Percentiles rank a stretch among this genome's conserved stretches.
phyloP scores from a whole-genome alignment of 2,113 vertebrate genomes.

The Mugil cephalus region DNA sequence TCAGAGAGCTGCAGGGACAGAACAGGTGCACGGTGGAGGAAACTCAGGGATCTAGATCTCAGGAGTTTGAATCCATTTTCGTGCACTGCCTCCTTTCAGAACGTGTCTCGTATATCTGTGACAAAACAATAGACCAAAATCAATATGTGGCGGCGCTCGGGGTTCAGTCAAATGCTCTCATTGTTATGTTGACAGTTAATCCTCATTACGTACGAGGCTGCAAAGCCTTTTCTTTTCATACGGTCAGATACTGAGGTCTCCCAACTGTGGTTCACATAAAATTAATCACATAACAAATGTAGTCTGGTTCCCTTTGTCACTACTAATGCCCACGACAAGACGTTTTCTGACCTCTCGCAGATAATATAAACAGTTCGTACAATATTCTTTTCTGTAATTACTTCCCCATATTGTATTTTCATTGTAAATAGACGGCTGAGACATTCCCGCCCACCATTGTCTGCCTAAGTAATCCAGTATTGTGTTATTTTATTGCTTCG shows the following conservation, averaged over 20 bases:
- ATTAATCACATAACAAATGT: constrained; percentile 13
- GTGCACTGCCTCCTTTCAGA: constrained; percentile 21
- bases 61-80: constrained; percentile 29
- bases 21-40: constrained; percentile 45
- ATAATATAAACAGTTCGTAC: neutral
- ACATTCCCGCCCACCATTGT: neutral
- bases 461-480: constrained; percentile 3
- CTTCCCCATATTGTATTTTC: neutral
- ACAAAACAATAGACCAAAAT: constrained; percentile 32
- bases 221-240: neutral
- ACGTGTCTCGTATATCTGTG: constrained; percentile 23
- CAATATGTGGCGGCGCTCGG: neutral
- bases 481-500: constrained; percentile 15
- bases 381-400: neutral
- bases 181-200: constrained; percentile 39
- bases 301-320: neutral
- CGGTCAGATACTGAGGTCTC: constrained; percentile 6
- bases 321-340: neutral
- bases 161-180: constrained; percentile 19
- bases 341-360: neutral
- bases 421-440: neutral
- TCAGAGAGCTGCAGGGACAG: constrained; percentile 41
- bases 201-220: constrained; percentile 39
- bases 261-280: constrained; percentile 19
- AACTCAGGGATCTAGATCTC: constrained; percentile 23